Base-by-base conservation (phyloP, 2,888 invertebrate species). In the Metacarcinus magister region DNA sequence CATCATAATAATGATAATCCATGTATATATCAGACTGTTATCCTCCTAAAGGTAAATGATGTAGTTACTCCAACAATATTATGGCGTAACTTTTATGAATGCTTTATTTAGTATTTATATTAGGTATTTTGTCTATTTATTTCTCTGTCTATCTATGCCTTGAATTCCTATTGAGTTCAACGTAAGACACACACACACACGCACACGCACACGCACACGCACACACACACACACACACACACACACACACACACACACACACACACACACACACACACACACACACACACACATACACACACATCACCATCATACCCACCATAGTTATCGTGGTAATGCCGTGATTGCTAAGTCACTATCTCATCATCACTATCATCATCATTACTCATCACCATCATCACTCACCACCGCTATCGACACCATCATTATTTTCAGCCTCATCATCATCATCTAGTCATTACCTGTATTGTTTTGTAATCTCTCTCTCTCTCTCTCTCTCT, bases 181-280 rank as follows among this genome's bases (percentile, higher is more conserved):
- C 8, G 54, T 5, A 54, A 13, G 13, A 54, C 67, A 67, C 67
- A 67, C 67, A 67, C 67, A 67, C 67, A 67, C 19, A 67, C 67
- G 19, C 67, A 2, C 75, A 2, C 75, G 28, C 75, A 2, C 28
- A 2, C 3, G 0, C 82, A 0, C 32, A 32, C 82, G 3, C 28
- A n/a, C 5, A 4, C 82, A 32, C 82, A 82, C 82, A 28, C 82
- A 82, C 82, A n/a, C 28, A 32, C 82, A 32, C 32, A 32, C 13
- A 4, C 32, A 28, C 82, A 32, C 32, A 67, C 67, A 67, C 67
- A 67, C 82, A 32, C 82, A n/a, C 32, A 32, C 32, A n/a, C 82
- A 82, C 82, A 82, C 32, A 75, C 75, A 75, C 75, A 75, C 75
- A 75, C 75, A 75, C 75, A 75, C 75, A 75, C 75, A 75, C 75